Evolutionary conservation across 2,113 vertebrate species (phyloP), one percentile per base, ranked within the genome.

Genomic region (Anhinga anhinga): DNA sequence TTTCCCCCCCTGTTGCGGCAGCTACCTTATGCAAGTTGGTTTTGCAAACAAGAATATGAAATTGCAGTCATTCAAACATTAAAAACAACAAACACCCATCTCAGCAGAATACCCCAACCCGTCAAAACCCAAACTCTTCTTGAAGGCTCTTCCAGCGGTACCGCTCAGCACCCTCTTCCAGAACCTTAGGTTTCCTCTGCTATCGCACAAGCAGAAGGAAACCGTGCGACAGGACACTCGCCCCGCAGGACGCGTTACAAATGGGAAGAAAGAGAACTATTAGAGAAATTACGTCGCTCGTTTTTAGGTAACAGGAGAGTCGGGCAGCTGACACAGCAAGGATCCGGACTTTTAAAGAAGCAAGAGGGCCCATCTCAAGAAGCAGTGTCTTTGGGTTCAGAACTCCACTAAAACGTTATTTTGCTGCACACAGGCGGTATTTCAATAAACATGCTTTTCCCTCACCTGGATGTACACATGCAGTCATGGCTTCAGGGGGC

Each of bases 21-120:
- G 32, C 53, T 12, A 3, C 2, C 61, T 36, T 6, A 2, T 1
- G 17, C 18, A 25, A 52, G 70, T 25, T 52, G 32, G 29, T 16
- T 58, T 34, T 25, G 38, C 15, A 17, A 49, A 14, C 16, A 49
- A n/a, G 25, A 34, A 1, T 8, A 69, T 9, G n/a, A 56, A 56
- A 44, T 2, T 1, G 4, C 19, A n/a, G 42, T 45, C 20, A 5
- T 25, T 18, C 13, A 45, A 86, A 26, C 30, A 8, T 9, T 12
- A 11, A 32, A 10, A 38, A 27, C 19, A 59, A 0, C 19, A 59
- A 0, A 44, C 13, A 14, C 42, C 7, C 9, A 7, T 1, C 50
- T 17, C 82, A 2, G 17, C 44, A 25, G 23, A 61, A 61, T 0
- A 5, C 3, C 9, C 40, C 20, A 7, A 55, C 2, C 5, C 10